Conservation (phyloP, 53 echinoderm and acorn worm genomes). For the Paelopatides confundens region DNA sequence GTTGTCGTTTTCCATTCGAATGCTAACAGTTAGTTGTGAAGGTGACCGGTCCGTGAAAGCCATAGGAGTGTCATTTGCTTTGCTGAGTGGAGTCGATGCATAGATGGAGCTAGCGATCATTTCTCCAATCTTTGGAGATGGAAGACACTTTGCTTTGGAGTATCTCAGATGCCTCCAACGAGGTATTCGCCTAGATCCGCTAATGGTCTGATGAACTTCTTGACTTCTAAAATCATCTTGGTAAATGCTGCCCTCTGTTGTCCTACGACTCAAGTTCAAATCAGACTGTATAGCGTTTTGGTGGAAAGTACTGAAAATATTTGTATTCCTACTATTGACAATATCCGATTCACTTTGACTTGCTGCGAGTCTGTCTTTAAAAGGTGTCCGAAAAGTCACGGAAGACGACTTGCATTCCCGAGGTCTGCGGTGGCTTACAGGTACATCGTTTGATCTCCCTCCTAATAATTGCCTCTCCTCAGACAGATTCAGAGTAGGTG, state of each 20-base stretch:
- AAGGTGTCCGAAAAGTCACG: neutral
- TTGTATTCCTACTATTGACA: neutral
- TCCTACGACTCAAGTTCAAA: neutral
- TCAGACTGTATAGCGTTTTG: neutral
- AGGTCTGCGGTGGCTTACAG: too few species aligned
- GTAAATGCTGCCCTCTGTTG: neutral
- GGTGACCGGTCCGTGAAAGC: neutral
- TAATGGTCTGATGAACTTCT: neutral
- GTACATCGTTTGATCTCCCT: neutral
- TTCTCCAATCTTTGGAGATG: neutral
- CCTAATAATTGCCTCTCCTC: neutral
- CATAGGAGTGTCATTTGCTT: neutral
- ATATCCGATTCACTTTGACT: neutral
- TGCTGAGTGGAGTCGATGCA: neutral
- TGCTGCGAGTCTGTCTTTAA: neutral
- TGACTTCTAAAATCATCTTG: neutral
- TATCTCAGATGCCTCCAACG: conserved; percentile 23
- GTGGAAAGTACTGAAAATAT: neutral
- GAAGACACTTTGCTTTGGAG: conserved; percentile 5
- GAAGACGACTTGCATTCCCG: neutral
- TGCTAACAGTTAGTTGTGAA: neutral
- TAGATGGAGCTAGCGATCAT: neutral
- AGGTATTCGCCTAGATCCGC: neutral
- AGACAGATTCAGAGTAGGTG: neutral
- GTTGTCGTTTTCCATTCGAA: neutral